These are phyloP conservation scores for Nautilus pompilius DNA, from an alignment of 1,140 invertebrate species.

Conservation along the genomic window DNA sequence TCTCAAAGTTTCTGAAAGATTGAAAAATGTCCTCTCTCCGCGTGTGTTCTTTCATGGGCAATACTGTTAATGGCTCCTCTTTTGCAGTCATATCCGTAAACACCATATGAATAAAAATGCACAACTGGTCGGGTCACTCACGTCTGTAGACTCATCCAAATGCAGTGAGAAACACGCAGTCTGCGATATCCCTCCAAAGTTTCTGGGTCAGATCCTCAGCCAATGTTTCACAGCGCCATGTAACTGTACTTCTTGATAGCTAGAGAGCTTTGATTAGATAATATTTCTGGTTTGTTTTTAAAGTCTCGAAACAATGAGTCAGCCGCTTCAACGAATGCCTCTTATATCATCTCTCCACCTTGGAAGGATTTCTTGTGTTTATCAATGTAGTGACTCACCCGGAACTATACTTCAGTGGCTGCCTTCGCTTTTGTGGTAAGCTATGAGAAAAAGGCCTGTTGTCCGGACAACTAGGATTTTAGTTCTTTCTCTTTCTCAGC, in stretches of 20 bases:
- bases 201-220: neutral
- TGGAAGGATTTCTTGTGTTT: neutral
- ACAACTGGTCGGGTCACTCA: too few relatives aligned
- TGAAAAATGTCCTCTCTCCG: too few relatives aligned
- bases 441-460: neutral
- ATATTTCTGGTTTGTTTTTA: constrained; percentile 1
- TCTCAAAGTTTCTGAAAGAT: too few relatives aligned
- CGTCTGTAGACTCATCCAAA: neutral
- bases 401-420: neutral
- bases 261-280: neutral
- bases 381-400: neutral
- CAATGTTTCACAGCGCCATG: neutral
- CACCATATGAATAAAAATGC: neutral
- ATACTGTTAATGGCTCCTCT: too few relatives aligned
- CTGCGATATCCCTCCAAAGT: neutral
- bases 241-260: neutral
- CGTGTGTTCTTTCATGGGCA: neutral
- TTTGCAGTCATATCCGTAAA: neutral
- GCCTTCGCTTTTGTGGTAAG: neutral
- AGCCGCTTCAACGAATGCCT: too few relatives aligned
- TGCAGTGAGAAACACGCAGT: neutral
- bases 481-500: neutral
- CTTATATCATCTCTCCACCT: neutral
- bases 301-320: neutral
- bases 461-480: neutral